A percentile compares a stretch with the other conserved stretches of the same genome.
Conservation (phyloP, 2,113 vertebrate species). For the Lasiurus cinereus region DNA sequence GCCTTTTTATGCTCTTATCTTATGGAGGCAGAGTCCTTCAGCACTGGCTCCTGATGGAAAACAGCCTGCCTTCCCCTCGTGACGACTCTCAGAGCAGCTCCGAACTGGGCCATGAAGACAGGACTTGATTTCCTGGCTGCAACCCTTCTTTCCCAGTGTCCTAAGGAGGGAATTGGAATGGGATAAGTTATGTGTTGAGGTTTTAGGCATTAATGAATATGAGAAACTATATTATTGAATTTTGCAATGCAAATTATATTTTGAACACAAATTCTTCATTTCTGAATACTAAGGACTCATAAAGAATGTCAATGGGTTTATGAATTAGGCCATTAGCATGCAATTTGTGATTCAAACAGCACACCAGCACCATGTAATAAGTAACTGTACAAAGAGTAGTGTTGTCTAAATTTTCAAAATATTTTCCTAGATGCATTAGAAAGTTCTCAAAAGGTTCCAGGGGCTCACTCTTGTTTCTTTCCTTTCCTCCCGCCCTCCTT, state of each 20-base stretch:
- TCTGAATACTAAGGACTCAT: constrained; percentile 90
- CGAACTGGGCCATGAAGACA: constrained; percentile 55
- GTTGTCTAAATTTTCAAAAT: constrained; percentile 80
- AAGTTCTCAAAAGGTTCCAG: constrained; percentile 75
- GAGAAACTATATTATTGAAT: constrained; percentile 90
- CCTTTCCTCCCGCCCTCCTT: neutral
- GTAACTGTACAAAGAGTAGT: constrained; percentile 84
- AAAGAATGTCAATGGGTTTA: constrained; percentile 91
- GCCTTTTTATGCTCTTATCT: neutral
- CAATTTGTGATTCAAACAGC: constrained; percentile 89
- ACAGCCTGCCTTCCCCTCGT: neutral
- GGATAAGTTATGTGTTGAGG: constrained; percentile 90
- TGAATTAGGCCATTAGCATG: constrained; percentile 91
- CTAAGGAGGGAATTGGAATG: constrained; percentile 84
- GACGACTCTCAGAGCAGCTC: neutral
- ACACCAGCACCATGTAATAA: constrained; percentile 83
- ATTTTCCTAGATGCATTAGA: constrained; percentile 80
- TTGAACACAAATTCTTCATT: constrained; percentile 91
- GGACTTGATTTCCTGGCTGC: constrained; percentile 80
- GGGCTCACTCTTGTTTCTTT: neutral
- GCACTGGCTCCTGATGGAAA: neutral
- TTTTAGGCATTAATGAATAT: constrained; percentile 90
- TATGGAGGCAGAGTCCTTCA: neutral
- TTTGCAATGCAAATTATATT: constrained; percentile 92
- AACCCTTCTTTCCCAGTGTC: constrained; percentile 83